Evolutionary conservation across 2,797 vertebrate genomes (phyloP), one percentile per base, ranked within the genome.

Genomic region (Pagetopsis macropterus): DNA sequence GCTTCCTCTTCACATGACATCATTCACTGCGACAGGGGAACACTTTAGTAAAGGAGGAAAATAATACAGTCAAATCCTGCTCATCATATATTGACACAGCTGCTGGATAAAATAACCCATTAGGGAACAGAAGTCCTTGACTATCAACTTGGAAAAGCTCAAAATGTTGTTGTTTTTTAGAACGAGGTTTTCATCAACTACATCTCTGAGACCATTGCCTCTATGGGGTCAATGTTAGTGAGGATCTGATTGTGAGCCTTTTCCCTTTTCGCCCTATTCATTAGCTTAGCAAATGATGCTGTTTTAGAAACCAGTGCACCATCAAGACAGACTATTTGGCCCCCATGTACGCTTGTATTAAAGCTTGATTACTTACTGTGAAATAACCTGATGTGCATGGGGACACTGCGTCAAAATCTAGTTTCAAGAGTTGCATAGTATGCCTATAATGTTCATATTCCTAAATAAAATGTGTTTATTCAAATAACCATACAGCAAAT

Each of bases 1-100:
- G 55, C 63, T 88, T 91, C 90, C 86, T 79, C 52, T 65, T 55
- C 6, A 61, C 37, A 27, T 84, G 76, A 83, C 43, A 57, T 78
- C 59, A 65, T 16, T 58, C 0, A 0, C 27, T 11, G 19, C 17
- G 40, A 64, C 72, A 82, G 58, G 75, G 70, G 72, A 65, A 83
- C 71, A 66, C 4, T 2, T 40, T 14, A 73, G 13, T 49, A 65
- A 45, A 31, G 56, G 76, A 72, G 74, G 72, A 57, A 9, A 2
- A 54, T 23, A 44, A 19, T 8, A 3, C 9, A 67, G 41, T 2
- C 48, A 44, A 61, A 23, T 27, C 8, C 19, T 3, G 45, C 17
- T 64, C 16, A 57, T 78, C 19, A 12, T 11, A 9, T 33, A 57
- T 7, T n/a, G 17, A 69, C 21, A 27, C 51, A n/a, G 9, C 9